Percentiles rank a stretch among this genome's conserved stretches.
These are phyloP conservation scores for Eucidaris tribuloides DNA, from an alignment of 35 echinoderm and acorn worm genomes.

Conservation along the genomic window DNA sequence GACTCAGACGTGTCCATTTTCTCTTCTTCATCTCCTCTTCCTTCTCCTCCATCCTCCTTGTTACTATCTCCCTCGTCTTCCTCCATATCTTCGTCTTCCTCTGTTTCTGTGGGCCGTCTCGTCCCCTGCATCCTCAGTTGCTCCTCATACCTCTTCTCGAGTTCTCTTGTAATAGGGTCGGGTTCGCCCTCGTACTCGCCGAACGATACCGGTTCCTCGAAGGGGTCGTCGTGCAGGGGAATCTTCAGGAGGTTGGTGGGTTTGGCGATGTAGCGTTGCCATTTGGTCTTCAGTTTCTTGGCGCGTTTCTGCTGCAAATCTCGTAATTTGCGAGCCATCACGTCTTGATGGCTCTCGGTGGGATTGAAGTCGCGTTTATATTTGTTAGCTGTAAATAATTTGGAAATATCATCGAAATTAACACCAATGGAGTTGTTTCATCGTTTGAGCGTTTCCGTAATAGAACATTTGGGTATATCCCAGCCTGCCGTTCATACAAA, in stretches of 20 bases:
- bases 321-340: constrained; percentile 15
- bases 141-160: neutral
- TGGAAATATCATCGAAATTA: neutral
- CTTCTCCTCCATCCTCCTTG: neutral
- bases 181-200: neutral
- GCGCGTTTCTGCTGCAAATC: constrained; percentile 40
- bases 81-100: neutral
- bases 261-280: neutral
- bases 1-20: neutral
- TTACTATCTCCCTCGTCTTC: neutral
- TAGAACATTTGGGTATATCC: too few relatives aligned
- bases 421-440: neutral
- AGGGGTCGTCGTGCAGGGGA: constrained; percentile 24
- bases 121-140: neutral
- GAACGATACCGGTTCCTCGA: neutral
- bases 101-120: neutral
- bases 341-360: constrained; percentile 23
- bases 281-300: constrained; percentile 12
- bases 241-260: constrained; percentile 20
- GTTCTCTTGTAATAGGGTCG: neutral
- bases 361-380: constrained; percentile 4
- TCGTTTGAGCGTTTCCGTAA: neutral
- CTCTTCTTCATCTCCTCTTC: neutral
- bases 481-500: too few relatives aligned
- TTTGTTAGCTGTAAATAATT: neutral